phyloP scores from a whole-genome alignment of 1,140 invertebrate genomes.

The Drosophila nigrodunni region DNA sequence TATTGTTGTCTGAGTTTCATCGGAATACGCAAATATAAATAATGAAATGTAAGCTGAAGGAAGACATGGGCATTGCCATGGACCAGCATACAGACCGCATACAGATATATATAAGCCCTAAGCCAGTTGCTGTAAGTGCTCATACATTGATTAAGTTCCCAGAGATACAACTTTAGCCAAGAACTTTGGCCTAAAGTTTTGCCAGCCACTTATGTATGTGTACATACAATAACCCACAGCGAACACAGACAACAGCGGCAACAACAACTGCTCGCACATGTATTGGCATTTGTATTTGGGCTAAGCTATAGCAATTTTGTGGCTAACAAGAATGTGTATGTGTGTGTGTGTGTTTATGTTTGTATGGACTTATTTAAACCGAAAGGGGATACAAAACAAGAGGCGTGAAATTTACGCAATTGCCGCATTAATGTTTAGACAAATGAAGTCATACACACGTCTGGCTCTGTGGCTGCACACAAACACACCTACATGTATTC shows the following conservation, averaged over 20 bases:
- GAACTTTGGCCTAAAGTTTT: constrained; percentile 71
- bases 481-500: constrained; percentile 3
- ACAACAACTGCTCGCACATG: constrained; percentile 47
- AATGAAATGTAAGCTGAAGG: constrained; percentile 65
- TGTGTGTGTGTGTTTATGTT: constrained; percentile 7
- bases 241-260: constrained; percentile 31
- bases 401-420: constrained; percentile 81
- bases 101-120: constrained; percentile 27
- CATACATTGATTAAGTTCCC: constrained; percentile 70
- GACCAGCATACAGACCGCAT: constrained; percentile 24
- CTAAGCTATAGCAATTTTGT: constrained; percentile 69
- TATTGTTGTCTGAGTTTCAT: constrained; percentile 7
- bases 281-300: constrained; percentile 73
- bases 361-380: constrained; percentile 68
- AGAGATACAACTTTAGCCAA: constrained; percentile 39
- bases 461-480: constrained; percentile 11
- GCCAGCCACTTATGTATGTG: constrained; percentile 72
- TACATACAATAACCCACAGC: constrained; percentile 48
- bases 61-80: constrained; percentile 23
- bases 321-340: constrained; percentile 54
- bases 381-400: constrained; percentile 39
- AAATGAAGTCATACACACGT: constrained; percentile 64
- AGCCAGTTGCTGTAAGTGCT: constrained; percentile 68
- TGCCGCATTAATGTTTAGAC: constrained; percentile 75
- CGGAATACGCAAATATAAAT: constrained; percentile 61